A percentile compares a stretch with the other conserved stretches of the same genome.
phyloP scores from a whole-genome alignment of 2,888 invertebrate species.

The Cinara cedri region DNA sequence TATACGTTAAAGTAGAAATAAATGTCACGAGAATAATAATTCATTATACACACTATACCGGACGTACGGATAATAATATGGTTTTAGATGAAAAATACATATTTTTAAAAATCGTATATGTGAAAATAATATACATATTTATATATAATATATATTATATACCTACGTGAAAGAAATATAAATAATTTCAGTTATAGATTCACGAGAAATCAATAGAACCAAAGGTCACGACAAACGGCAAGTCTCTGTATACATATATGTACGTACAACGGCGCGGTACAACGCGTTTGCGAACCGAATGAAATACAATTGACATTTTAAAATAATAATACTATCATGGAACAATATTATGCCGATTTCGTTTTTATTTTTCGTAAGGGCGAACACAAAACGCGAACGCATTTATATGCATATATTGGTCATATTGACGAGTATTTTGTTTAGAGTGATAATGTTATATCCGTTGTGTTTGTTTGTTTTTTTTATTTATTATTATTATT shows the following conservation, averaged over 20 bases:
- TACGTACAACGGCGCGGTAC: too few relatives aligned
- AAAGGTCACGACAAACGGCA: constrained; percentile 36
- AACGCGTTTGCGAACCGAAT: too few relatives aligned
- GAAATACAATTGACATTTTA: constrained; percentile 10
- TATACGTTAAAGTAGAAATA: too few relatives aligned
- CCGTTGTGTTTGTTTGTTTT: too few relatives aligned
- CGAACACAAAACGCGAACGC: background rate
- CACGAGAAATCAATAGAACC: constrained; percentile 37
- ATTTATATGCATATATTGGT: background rate
- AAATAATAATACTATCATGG: background rate
- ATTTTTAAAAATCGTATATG: background rate
- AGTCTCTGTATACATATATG: background rate
- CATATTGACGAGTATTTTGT: too few relatives aligned
- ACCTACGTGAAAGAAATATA: constrained; percentile 29
- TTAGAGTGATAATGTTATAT: too few relatives aligned
- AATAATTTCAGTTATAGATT: constrained; percentile 40
- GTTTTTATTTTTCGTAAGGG: too few relatives aligned
- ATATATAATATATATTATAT: too few relatives aligned
- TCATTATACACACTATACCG: too few relatives aligned
- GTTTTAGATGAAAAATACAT: constrained; percentile 3
- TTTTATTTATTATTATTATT: too few relatives aligned
- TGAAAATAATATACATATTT: background rate
- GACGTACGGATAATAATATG: background rate
- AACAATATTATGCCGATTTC: background rate
- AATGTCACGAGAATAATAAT: too few relatives aligned